phyloP scores from a whole-genome alignment of 37 sponge, comb jelly and placozoan species.

The Hormiphora californensis region DNA sequence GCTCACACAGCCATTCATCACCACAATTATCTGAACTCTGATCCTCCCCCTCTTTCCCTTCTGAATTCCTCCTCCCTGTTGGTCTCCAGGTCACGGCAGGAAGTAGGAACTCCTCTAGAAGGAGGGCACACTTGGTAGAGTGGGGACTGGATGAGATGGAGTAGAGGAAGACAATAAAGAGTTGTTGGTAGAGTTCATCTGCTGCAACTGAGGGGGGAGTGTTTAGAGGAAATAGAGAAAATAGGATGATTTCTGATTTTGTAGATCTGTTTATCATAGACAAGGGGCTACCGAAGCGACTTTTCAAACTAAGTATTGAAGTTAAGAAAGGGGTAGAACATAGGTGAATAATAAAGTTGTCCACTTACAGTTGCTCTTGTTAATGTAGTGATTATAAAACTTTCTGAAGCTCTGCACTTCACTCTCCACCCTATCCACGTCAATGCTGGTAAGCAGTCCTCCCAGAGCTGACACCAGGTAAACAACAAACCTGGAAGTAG shows the following conservation, averaged over 20 bases:
- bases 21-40: not conserved
- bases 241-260: no score
- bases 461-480: slow-evolving; percentile 30
- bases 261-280: not conserved
- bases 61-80: no score
- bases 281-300: not conserved
- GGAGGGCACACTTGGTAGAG: not conserved
- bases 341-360: not conserved
- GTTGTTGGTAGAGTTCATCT: slow-evolving; percentile 6
- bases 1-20: slow-evolving; percentile 4
- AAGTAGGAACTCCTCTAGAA: not conserved
- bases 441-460: slow-evolving; percentile 2
- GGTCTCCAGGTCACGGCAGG: not conserved
- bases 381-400: slow-evolving; percentile 41
- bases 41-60: no score
- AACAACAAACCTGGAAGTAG: slow-evolving; percentile 23
- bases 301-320: not conserved
- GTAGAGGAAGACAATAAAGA: slow-evolving; percentile 32
- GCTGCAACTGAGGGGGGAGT: slow-evolving; percentile 6
- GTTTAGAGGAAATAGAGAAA: no score
- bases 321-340: not conserved
- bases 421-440: not conserved
- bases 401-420: slow-evolving; percentile 4
- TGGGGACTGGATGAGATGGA: not conserved
- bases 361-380: not conserved